Conservation (phyloP, 2,797 vertebrate genomes). For the Champsocephalus gunnari region DNA sequence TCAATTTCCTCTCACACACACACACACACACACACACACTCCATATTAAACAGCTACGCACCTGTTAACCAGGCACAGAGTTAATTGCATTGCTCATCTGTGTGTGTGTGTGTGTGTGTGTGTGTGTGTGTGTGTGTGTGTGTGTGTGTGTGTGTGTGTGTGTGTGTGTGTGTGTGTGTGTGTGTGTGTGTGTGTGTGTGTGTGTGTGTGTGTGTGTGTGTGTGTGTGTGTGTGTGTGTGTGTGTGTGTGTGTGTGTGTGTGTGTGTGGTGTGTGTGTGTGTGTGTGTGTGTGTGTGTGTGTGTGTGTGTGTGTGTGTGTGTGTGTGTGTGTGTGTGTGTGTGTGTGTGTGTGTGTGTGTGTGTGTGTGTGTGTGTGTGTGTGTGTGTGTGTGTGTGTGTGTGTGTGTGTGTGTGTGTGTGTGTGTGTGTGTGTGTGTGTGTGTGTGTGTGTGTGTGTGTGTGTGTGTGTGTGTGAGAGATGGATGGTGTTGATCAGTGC, state of each 20-base stretch:
- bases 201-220: too few species aligned
- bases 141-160: neutral
- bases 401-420: constrained; percentile 36
- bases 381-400: constrained; percentile 28
- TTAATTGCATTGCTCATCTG: constrained; percentile 83
- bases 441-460: constrained; percentile 54
- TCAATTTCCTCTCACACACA: constrained; percentile 75
- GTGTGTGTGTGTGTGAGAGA: constrained; percentile 66
- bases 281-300: too few species aligned
- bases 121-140: neutral
- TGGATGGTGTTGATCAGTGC: constrained; percentile 75
- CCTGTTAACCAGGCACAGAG: constrained; percentile 78
- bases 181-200: neutral
- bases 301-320: too few species aligned
- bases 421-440: constrained; percentile 40
- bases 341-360: too few species aligned
- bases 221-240: too few species aligned
- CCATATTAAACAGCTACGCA: constrained; percentile 83
- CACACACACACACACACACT: constrained; percentile 35
- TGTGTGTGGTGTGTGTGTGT: too few species aligned
- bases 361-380: constrained; percentile 28
- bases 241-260: too few species aligned
- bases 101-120: too few species aligned
- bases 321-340: too few species aligned
- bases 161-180: too few species aligned